Conservation (phyloP, 2,888 invertebrate species). For the Harpalus rufipes region DNA sequence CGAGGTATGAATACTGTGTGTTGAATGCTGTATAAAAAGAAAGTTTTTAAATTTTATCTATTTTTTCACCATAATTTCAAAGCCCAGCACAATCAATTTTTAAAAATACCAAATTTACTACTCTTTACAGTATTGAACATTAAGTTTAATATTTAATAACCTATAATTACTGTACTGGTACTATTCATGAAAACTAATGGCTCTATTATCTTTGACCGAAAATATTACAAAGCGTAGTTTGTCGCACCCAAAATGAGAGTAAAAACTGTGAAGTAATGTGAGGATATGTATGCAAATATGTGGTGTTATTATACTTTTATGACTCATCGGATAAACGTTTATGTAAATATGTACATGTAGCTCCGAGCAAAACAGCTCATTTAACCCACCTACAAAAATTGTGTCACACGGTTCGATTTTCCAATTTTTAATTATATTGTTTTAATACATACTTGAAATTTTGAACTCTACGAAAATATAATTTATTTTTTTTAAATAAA, state of each 20-base stretch:
- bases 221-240: neutral
- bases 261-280: constrained; percentile 18
- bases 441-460: neutral
- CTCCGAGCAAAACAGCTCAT: constrained; percentile 33
- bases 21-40: neutral
- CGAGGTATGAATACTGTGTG: neutral
- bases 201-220: constrained; percentile 21
- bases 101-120: neutral
- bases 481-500: too few species aligned
- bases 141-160: neutral
- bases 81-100: neutral
- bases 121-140: neutral
- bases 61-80: neutral
- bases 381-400: constrained; percentile 36
- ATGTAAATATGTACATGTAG: constrained; percentile 27
- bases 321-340: constrained; percentile 37
- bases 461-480: neutral
- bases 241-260: constrained; percentile 25
- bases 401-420: constrained; percentile 26
- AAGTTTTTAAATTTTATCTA: neutral
- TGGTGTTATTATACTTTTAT: constrained; percentile 44
- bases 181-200: constrained; percentile 25
- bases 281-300: constrained; percentile 25
- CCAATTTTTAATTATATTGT: constrained; percentile 6
- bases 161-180: constrained; percentile 18